Conservation (phyloP, 2,888 invertebrate species). For the Gnatocerus cornutus region DNA sequence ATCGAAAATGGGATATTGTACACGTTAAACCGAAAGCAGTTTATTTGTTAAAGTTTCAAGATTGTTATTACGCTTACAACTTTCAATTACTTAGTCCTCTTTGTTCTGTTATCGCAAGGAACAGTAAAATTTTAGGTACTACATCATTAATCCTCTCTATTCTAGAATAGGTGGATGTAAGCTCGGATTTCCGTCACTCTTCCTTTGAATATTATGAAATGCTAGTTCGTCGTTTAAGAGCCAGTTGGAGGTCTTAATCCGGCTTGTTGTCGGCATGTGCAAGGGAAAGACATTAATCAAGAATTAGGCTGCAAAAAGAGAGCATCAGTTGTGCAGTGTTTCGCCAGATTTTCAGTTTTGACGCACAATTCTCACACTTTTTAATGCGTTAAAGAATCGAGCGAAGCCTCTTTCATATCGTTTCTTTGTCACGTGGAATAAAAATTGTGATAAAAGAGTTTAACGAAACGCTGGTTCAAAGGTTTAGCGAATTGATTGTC, state of each 20-base stretch:
- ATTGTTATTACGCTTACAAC: constrained; percentile 9
- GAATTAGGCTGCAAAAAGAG: not conserved
- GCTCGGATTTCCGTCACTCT: constrained; percentile 20
- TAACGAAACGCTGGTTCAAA: no score
- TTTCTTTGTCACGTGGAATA: no score
- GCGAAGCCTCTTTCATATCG: no score
- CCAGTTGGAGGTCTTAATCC: constrained; percentile 11
- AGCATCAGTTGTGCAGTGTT: not conserved
- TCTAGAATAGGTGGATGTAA: constrained; percentile 22
- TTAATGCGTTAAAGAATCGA: no score
- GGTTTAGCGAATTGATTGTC: no score
- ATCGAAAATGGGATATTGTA: not conserved
- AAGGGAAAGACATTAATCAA: constrained; percentile 1
- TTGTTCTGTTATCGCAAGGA: constrained; percentile 8
- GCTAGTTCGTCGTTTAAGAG: constrained; percentile 2
- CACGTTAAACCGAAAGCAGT: not conserved
- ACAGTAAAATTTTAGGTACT: constrained; percentile 21
- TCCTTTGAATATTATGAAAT: constrained; percentile 15
- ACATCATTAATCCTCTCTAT: constrained; percentile 21
- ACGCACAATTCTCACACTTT: no score
- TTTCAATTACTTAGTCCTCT: constrained; percentile 24
- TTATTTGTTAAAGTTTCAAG: constrained; percentile 1
- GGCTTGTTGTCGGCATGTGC: not conserved
- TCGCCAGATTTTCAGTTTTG: no score
- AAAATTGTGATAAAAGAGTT: no score